Base-by-base conservation (phyloP, 2,797 vertebrate species). In the Oophaga sylvatica region DNA sequence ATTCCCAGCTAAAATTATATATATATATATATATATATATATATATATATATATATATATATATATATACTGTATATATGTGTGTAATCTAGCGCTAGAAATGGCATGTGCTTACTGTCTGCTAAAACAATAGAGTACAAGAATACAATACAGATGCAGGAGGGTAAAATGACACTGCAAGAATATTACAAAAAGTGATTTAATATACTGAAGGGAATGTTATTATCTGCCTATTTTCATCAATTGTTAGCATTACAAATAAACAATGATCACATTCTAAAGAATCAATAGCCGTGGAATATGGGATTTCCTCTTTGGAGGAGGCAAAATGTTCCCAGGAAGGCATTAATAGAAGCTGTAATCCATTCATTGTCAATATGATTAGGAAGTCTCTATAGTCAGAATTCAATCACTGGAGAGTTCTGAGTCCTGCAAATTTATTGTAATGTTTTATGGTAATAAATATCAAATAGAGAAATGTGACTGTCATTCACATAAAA, bases 81-180 rank as follows among this genome's bases (percentile, higher is more conserved):
- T n/a, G n/a, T n/a, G n/a, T n/a, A 86, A 86, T 81, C 56, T 73
- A 68, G 15, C 71, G 57, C 78, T 73, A 73, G 80, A 80, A 80
- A 62, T 86, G 77, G 65, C 73, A 71, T 80, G 35, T 80, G 4
- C 80, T 70, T 63, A 70, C 65, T 59, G 80, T 70, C n/a, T 60
- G 77, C 77, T 80, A 70, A 56, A 56, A 86, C 48, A 86, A 65
- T 26, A n/a, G n/a, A n/a, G n/a, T n/a, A n/a, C n/a, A n/a, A 70
- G 35, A 35, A 35, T 35, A 35, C 35, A 1, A 70, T 86, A 63
- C 67, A 78, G 59, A 65, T 85, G 15, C 41, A 19, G 41, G 45
- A 76, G 73, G 62, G 77, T 41, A 78, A 73, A 60, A 78, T 78
- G 83, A 78, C 57, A 85, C 57, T 68, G 68, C 11, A 41, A 80